Evolutionary conservation across 53 echinoderm and acorn worm genomes (phyloP).

Genomic region (Echinometra lucunter): DNA sequence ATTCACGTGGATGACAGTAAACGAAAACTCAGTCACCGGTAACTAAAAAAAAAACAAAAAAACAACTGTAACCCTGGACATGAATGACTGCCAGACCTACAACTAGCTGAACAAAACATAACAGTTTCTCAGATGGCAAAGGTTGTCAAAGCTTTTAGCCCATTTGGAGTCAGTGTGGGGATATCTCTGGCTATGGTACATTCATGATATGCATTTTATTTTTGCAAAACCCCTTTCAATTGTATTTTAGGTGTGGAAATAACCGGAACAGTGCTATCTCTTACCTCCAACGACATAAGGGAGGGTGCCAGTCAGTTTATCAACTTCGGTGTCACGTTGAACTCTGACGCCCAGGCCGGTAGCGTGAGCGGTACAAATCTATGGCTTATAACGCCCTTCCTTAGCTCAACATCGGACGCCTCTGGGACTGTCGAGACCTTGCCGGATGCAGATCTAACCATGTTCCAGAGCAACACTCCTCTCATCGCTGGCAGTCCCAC

Average conservation of each 20-base stretch:
- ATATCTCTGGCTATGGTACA: too few relatives aligned
- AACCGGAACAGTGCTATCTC: not conserved
- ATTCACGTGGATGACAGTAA: too few relatives aligned
- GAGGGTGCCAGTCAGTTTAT: constrained; percentile 43
- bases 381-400: constrained; percentile 80
- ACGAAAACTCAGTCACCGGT: too few relatives aligned
- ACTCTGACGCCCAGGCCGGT: constrained; percentile 18
- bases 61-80: too few relatives aligned
- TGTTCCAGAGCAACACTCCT: not conserved
- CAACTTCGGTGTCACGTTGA: constrained; percentile 24
- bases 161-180: too few relatives aligned
- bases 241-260: constrained; percentile 42
- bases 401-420: constrained; percentile 67
- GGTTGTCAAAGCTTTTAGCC: too few relatives aligned
- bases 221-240: not conserved
- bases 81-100: too few relatives aligned
- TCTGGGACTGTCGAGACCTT: constrained; percentile 39
- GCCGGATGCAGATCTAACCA: not conserved
- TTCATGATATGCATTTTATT: too few relatives aligned
- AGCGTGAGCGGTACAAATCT: constrained; percentile 73
- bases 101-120: too few relatives aligned
- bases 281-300: constrained; percentile 18
- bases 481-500: not conserved
- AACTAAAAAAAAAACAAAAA: too few relatives aligned
- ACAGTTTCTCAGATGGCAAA: too few relatives aligned